Evolutionary conservation across 2,888 invertebrate genomes (phyloP).

Genomic region (Antheraea assamensis): DNA sequence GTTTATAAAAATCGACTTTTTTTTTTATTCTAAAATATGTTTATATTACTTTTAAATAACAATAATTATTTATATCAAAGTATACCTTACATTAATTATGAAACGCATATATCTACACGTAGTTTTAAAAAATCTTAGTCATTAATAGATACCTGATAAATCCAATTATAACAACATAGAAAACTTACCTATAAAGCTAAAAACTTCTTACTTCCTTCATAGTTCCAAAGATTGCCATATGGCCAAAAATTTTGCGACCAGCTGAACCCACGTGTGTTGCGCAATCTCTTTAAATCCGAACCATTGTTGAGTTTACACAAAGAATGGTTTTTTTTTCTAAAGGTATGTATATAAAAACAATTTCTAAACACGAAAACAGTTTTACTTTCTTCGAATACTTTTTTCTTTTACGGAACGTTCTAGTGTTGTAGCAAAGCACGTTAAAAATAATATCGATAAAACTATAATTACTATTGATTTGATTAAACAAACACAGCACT

Average conservation of each 20-base stretch:
- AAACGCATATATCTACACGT: too few relatives aligned
- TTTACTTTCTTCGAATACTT: slow-evolving; percentile 65
- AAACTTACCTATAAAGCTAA: neutral
- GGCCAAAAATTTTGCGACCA: slow-evolving; percentile 38
- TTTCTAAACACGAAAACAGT: slow-evolving; percentile 60
- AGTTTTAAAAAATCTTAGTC: too few relatives aligned
- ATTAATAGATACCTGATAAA: neutral
- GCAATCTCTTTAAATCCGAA: slow-evolving; percentile 54
- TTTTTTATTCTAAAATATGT: too few relatives aligned
- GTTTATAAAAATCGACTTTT: too few relatives aligned
- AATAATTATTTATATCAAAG: too few relatives aligned
- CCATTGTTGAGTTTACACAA: slow-evolving; percentile 51
- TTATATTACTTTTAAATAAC: too few relatives aligned
- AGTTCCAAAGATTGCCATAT: slow-evolving; percentile 1
- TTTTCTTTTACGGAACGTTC: slow-evolving; percentile 27
- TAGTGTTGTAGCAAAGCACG: slow-evolving; percentile 28
- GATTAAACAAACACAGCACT: too few relatives aligned
- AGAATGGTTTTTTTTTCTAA: slow-evolving; percentile 44
- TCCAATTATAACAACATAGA: neutral
- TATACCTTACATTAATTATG: too few relatives aligned
- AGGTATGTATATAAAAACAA: slow-evolving; percentile 50
- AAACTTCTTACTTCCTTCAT: neutral
- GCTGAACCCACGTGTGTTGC: slow-evolving; percentile 59
- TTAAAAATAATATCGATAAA: neutral
- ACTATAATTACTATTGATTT: neutral